Base-by-base conservation (phyloP, 1,140 invertebrate species). In the Solen grandis region DNA sequence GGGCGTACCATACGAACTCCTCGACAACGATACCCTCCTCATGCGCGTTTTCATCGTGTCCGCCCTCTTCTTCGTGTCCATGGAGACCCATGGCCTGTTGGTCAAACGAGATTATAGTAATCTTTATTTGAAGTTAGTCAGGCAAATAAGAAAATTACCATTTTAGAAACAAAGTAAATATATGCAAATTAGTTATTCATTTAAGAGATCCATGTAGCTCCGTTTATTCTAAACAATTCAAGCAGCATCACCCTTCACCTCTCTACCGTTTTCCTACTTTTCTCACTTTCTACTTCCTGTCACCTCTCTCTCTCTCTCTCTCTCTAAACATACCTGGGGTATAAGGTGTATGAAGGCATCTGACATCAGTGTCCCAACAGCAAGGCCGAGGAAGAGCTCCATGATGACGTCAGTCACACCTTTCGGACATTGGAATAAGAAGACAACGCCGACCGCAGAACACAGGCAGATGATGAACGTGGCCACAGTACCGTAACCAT, bases 291-390 rank as follows among this genome's bases (percentile, higher is more conserved):
- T n/a, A n/a, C n/a, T n/a, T n/a, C n/a, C n/a, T n/a, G n/a, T n/a
- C n/a, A n/a, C n/a, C n/a, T n/a, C n/a, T n/a, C n/a, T n/a, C n/a
- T n/a, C n/a, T n/a, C n/a, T n/a, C n/a, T n/a, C n/a, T n/a, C n/a
- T n/a, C n/a, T n/a, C n/a, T n/a, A n/a, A n/a, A 19, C 74, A 78
- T 86, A 91, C 91, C 78, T 83, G 33, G 16, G 93, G 93, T 29
- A 93, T 86, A 1, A 93, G 88, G 88, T 93, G 93, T 0, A 93
- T 73, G 0, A 93, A 22, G 35, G 93, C 90, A 82, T 93, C 93
- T 13, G 91, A 88, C 52, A 87, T 76, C 27, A 93, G 78, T 1
- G 92, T 92, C 5, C 93, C 92, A n/a, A 93, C 92, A 41, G 92
- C 92, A 25, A 93, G 82, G 13, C 90, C 93, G 19, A 93, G 83